Conservation (phyloP, 2,888 invertebrate species). For the Nomada flava region DNA sequence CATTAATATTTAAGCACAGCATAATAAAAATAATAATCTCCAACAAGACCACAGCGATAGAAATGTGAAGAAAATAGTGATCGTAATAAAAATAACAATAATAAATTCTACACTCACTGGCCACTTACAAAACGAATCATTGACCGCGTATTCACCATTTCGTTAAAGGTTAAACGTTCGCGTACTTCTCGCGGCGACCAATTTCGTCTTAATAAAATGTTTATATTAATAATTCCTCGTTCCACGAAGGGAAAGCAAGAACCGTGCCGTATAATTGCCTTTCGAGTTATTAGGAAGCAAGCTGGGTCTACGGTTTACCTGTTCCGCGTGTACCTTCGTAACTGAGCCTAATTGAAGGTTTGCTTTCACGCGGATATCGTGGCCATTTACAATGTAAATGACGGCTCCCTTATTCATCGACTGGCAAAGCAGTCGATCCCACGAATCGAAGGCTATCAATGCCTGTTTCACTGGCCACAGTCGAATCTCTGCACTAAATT, state of each 20-base stretch:
- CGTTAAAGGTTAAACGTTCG: background rate
- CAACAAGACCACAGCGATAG: too few relatives aligned
- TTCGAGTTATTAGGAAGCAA: conserved; percentile 26
- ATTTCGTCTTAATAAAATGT: conserved; percentile 13
- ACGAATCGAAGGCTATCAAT: conserved; percentile 51
- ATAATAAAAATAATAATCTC: too few relatives aligned
- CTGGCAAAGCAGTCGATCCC: conserved; percentile 48
- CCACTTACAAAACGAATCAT: background rate
- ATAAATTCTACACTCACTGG: too few relatives aligned
- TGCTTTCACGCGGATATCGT: conserved; percentile 69
- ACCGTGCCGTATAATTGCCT: conserved; percentile 37
- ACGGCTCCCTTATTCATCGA: conserved; percentile 69
- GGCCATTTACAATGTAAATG: conserved; percentile 75
- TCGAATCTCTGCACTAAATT: conserved; percentile 25
- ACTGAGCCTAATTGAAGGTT: conserved; percentile 76
- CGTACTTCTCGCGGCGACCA: background rate
- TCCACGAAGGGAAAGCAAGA: conserved; percentile 6
- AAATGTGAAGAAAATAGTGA: too few relatives aligned
- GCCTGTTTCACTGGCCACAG: conserved; percentile 22
- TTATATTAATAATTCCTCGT: conserved; percentile 33
- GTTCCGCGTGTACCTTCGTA: conserved; percentile 65
- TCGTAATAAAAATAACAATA: too few relatives aligned
- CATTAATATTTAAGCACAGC: too few relatives aligned
- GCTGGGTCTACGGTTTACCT: conserved; percentile 15
- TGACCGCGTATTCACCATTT: background rate